Base-by-base conservation (phyloP, 1,140 invertebrate species). In the Drosophila tropicalis region DNA sequence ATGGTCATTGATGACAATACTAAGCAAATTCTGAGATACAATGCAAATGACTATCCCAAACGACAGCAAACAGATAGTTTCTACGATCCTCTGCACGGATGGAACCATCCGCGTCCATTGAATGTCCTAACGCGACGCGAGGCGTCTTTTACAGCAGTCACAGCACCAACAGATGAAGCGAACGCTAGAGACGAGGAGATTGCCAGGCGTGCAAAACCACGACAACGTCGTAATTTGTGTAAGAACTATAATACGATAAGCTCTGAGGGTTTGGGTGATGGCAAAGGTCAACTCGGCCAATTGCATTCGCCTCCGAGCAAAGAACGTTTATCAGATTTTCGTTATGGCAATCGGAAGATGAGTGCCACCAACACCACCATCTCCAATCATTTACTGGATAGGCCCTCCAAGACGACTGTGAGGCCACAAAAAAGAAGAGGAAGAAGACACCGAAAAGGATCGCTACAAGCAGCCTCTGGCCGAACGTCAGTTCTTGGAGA, bases 31-130 rank as follows among this genome's bases (percentile, higher is more conserved):
- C 67, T 86, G 13, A 76, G 57, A 19, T 51, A 71, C n/a, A 60
- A 51, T 0, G 6, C 1, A 1, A 69, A 58, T 3, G 3, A 39
- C 0, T 13, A 13, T 12, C 10, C 12, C 3, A 13, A 39, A 0
- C 12, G 5, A 6, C n/a, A 44, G 13, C 25, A 61, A 5, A 3
- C 55, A 1, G 0, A 10, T 6, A 36, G 10, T 5, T 3, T 4
- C 2, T n/a, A 3, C 17, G 83, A 86, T 65, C 68, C 79, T 0
- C 57, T 81, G 12, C 58, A 58, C 10, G 71, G 78, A 6, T 85
- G 78, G 82, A 82, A 81, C 0, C 73, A 76, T 41, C 69, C 83
- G 1, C 34, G 3, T 2, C 5, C 17, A 12, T 40, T 3, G 76
- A 44, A 22, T 12, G 12, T 19, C 7, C 17, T 51, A 3, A 51